phyloP scores from a whole-genome alignment of 2,797 vertebrate species.

The Carcharodon carcharias region DNA sequence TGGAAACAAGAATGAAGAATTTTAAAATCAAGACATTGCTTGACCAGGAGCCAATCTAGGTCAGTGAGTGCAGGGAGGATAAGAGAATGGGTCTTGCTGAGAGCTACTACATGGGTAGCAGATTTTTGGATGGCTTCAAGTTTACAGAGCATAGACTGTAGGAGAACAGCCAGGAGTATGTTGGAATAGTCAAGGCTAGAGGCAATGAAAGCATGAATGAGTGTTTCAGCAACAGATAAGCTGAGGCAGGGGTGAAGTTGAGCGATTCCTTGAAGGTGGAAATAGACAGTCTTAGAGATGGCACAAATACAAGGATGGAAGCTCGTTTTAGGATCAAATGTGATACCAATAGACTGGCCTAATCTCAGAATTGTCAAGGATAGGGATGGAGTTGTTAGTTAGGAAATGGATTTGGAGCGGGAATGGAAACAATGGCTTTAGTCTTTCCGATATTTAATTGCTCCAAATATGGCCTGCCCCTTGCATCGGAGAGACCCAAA shows the following conservation, averaged over 20 bases:
- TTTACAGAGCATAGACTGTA: not conserved
- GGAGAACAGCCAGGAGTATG: not conserved
- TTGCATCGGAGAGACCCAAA: not conserved
- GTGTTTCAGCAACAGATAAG: not conserved
- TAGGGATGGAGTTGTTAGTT: not conserved
- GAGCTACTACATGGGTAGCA: not conserved
- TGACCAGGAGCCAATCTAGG: not conserved
- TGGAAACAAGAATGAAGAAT: not conserved
- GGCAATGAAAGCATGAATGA: not conserved
- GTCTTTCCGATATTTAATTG: not conserved
- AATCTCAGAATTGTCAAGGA: not conserved
- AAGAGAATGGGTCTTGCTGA: not conserved
- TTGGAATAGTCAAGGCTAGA: not conserved
- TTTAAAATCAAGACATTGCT: not conserved
- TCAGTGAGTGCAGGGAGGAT: not conserved
- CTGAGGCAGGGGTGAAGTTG: not conserved
- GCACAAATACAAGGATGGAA: not conserved
- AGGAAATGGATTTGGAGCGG: too few species aligned
- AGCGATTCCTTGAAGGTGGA: not conserved
- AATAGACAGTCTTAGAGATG: not conserved
- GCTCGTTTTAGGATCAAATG: not conserved
- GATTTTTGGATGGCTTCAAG: not conserved
- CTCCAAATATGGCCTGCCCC: not conserved
- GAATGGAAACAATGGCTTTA: too few species aligned
- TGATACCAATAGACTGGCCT: not conserved